A percentile compares a stretch with the other conserved stretches of the same genome.
phyloP scores from a whole-genome alignment of 2,797 vertebrate species.

The Phoxinus dragarum region DNA sequence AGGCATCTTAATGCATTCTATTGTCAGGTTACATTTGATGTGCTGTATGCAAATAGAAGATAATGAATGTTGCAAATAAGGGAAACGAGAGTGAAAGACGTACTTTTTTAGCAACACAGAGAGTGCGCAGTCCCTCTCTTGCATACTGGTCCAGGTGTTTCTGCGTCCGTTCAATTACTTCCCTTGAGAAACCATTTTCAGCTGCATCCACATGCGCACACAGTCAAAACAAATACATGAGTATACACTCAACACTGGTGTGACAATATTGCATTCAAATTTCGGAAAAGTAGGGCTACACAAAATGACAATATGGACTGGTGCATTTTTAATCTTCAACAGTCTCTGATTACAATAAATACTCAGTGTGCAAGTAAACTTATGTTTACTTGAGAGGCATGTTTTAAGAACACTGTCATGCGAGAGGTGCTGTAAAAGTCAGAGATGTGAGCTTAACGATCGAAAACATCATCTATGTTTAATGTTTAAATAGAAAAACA shows the following conservation, averaged over 20 bases:
- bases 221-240: constrained; percentile 2
- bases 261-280: not conserved
- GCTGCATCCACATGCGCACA: constrained; percentile 47
- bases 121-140: constrained; percentile 88
- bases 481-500: not conserved
- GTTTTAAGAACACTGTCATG: not conserved
- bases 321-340: not conserved
- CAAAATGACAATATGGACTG: not conserved
- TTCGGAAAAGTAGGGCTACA: not conserved
- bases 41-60: not conserved
- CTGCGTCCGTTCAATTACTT: constrained; percentile 84
- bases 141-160: constrained; percentile 89
- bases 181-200: constrained; percentile 35
- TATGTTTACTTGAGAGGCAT: no score
- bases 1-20: not conserved
- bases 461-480: not conserved
- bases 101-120: constrained; percentile 94
- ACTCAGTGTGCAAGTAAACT: not conserved
- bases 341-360: not conserved
- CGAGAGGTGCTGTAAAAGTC: not conserved
- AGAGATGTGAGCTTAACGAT: not conserved
- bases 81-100: constrained; percentile 40
- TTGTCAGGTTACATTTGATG: not conserved
- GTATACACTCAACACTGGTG: not conserved
- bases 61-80: constrained; percentile 16